phyloP scores from a whole-genome alignment of 2,888 invertebrate species.

The Allolobophora icterica region DNA sequence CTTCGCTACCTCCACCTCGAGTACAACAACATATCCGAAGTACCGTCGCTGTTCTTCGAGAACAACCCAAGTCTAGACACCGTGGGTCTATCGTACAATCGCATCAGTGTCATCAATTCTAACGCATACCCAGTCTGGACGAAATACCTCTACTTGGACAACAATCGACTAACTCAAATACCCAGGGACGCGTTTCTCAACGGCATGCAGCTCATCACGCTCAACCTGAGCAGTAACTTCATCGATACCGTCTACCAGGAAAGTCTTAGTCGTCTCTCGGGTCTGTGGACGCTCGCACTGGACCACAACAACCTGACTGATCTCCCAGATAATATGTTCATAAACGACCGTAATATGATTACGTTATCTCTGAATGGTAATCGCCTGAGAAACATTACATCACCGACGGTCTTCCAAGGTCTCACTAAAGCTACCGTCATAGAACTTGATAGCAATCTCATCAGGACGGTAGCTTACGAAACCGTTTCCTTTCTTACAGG shows the following conservation, averaged over 20 bases:
- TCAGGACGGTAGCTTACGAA: not conserved
- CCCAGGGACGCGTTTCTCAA: not conserved
- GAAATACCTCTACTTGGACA: conserved; percentile 25
- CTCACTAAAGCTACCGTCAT: not conserved
- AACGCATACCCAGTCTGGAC: not conserved
- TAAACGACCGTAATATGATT: not conserved
- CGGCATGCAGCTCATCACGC: not conserved
- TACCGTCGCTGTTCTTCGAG: not conserved
- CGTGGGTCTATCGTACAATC: not conserved
- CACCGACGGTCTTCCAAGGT: not conserved
- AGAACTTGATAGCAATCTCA: not conserved
- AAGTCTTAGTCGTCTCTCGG: not conserved
- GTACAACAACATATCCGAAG: conserved; percentile 27
- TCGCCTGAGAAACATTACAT: not conserved
- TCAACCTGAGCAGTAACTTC: conserved; percentile 22
- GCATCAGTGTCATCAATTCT: not conserved
- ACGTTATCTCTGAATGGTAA: not conserved
- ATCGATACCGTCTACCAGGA: not conserved
- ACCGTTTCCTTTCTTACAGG: not conserved
- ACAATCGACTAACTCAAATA: not conserved
- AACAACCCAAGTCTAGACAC: not conserved
- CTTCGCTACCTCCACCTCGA: conserved; percentile 17
- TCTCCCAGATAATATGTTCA: not conserved
- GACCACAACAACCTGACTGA: not conserved
- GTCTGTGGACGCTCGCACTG: not conserved